Percentiles rank a stretch among this genome's conserved stretches.
phyloP scores from a whole-genome alignment of 30 jellyfish, hydroid and myxozoan species.

The Catostylus mosaicus region DNA sequence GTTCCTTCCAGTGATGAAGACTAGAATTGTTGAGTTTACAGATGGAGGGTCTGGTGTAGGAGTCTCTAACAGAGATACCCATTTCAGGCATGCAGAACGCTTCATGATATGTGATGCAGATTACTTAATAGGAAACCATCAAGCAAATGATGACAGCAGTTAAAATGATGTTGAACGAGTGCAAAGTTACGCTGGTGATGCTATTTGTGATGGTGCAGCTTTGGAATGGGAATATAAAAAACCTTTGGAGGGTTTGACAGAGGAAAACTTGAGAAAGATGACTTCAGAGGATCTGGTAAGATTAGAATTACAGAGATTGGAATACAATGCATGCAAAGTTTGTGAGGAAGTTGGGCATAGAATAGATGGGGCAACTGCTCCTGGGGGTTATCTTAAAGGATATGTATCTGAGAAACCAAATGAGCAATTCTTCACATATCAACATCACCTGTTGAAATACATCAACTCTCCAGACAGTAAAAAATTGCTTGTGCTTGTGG shows the following conservation, averaged over 20 bases:
- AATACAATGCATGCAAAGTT: conserved; percentile 19
- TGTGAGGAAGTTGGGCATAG: conserved; percentile 18
- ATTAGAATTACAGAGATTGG: conserved; percentile 32
- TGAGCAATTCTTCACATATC: conserved; percentile 7
- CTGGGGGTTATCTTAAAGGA: conserved; percentile 9
- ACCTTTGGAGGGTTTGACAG: conserved; percentile 34
- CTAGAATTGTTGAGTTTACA: conserved; percentile 28
- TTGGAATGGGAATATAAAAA: conserved; percentile 39
- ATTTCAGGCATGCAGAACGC: conserved; percentile 8
- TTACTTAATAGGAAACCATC: conserved; percentile 17
- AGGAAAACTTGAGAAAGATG: conserved; percentile 6
- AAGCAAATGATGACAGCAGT: conserved; percentile 47
- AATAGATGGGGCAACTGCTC: conserved; percentile 39
- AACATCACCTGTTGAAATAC: conserved; percentile 4
- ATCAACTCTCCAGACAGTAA: neutral
- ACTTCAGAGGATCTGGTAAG: conserved; percentile 28
- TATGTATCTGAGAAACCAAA: neutral
- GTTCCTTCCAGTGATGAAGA: conserved; percentile 21
- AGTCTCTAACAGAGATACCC: conserved; percentile 19
- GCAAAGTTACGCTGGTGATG: conserved; percentile 52
- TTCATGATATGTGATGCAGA: conserved; percentile 4
- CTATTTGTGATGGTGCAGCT: conserved; percentile 52
- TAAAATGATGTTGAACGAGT: conserved; percentile 36
- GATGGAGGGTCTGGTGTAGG: conserved; percentile 54
- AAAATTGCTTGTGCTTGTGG: neutral